Conservation (phyloP, 2,113 vertebrate species). For the Bothrops jararaca region DNA sequence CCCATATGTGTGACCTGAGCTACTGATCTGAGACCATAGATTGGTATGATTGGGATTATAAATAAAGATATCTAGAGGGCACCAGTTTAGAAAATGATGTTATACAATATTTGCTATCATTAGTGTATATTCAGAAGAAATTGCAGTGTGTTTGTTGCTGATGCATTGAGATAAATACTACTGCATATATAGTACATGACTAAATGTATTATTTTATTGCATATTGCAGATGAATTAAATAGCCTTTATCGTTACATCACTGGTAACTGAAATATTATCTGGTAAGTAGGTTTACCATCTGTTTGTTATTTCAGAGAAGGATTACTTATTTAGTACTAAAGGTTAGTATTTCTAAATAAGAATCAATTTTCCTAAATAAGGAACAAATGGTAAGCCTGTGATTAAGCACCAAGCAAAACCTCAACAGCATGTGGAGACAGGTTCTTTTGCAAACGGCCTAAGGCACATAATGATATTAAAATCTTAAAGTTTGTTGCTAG, state of each 20-base stretch:
- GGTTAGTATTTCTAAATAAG: not conserved
- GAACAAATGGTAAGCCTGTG: not conserved
- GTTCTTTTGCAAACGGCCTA: slow-evolving; percentile 2
- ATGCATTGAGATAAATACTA: not conserved
- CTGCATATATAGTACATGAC: not conserved
- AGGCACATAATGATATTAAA: not conserved
- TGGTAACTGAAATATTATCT: slow-evolving; percentile 24
- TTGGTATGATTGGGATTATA: not conserved
- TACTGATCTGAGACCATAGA: not conserved
- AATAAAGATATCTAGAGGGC: not conserved
- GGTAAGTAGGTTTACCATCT: not conserved
- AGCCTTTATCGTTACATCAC: slow-evolving; percentile 16
- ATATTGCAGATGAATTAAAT: not conserved
- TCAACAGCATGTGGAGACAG: not conserved
- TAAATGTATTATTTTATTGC: not conserved
- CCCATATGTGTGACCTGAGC: not conserved
- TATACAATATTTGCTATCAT: not conserved
- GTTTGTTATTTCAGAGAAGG: not conserved
- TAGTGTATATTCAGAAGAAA: not conserved
- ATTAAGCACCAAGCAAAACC: slow-evolving; percentile 1
- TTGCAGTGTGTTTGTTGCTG: not conserved
- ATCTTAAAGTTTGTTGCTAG: not conserved
- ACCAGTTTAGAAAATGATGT: not conserved
- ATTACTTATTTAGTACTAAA: not conserved
- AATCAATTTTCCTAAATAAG: not conserved